Evolutionary conservation across 2,888 invertebrate genomes (phyloP).

Genomic region (Altica lythri): DNA sequence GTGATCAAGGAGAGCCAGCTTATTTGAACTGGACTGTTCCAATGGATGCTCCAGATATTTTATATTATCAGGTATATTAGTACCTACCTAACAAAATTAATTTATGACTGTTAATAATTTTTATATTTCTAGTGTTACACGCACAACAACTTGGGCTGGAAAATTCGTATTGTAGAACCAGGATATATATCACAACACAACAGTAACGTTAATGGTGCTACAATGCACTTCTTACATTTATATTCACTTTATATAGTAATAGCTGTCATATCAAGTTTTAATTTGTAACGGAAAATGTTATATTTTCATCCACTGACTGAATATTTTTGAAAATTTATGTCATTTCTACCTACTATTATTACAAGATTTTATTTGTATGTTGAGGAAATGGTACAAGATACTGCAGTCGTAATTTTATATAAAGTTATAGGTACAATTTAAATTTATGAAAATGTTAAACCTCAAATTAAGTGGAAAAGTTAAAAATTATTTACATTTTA

Average conservation of each 20-base stretch:
- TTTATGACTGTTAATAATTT: no score
- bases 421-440: no score
- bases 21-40: constrained; percentile 85
- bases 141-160: constrained; percentile 92
- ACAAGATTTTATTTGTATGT: background rate
- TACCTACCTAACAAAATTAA: no score
- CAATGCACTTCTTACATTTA: background rate
- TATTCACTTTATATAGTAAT: constrained; percentile 8
- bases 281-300: constrained; percentile 18
- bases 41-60: constrained; percentile 77
- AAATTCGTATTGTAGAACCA: constrained; percentile 83
- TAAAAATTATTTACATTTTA: no score
- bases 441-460: no score
- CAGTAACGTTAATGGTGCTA: constrained; percentile 33
- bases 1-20: constrained; percentile 77
- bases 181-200: constrained; percentile 59
- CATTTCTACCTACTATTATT: constrained; percentile 12
- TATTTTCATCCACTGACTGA: constrained; percentile 16
- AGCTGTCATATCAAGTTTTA: background rate
- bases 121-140: constrained; percentile 78
- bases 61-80: constrained; percentile 96
- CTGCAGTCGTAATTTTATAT: no score
- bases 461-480: no score
- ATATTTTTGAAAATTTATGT: constrained; percentile 17
- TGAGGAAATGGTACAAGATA: no score